These are phyloP conservation scores for Pantala flavescens DNA, from an alignment of 1,140 invertebrate genomes.

Conservation along the genomic window DNA sequence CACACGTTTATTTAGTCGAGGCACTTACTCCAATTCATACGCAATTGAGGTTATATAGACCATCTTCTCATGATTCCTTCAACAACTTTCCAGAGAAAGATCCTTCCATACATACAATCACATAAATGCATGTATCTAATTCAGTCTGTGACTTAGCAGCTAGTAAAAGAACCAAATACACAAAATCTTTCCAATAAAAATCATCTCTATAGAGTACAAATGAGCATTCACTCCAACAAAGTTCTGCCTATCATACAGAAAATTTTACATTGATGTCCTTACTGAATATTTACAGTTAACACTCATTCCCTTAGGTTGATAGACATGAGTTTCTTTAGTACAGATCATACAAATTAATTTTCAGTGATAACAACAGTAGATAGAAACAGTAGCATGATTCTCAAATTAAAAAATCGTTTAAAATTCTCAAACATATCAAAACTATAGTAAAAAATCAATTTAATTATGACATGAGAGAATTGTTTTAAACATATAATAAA, in stretches of 20 bases:
- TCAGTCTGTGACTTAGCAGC: neutral
- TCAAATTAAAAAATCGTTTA: too few relatives aligned
- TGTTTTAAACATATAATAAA: too few relatives aligned
- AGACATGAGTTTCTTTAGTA: neutral
- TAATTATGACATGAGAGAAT: too few relatives aligned
- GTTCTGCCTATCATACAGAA: constrained; percentile 1
- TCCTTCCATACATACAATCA: neutral
- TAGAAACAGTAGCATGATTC: neutral
- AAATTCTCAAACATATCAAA: too few relatives aligned
- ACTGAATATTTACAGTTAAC: neutral
- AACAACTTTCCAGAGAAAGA: neutral
- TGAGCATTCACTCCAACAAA: neutral
- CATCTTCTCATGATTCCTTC: neutral
- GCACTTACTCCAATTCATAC: neutral
- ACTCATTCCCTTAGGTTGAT: neutral
- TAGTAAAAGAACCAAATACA: neutral
- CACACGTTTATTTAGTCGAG: constrained; percentile 10
- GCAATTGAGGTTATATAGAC: neutral
- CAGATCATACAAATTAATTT: neutral
- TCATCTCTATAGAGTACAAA: neutral
- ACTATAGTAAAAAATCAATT: too few relatives aligned
- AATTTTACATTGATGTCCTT: constrained; percentile 1
- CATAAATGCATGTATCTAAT: neutral
- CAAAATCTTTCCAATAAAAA: neutral
- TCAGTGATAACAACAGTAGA: neutral